Conservation (phyloP, 2,888 invertebrate genomes). For the Campopleginae sp. region DNA sequence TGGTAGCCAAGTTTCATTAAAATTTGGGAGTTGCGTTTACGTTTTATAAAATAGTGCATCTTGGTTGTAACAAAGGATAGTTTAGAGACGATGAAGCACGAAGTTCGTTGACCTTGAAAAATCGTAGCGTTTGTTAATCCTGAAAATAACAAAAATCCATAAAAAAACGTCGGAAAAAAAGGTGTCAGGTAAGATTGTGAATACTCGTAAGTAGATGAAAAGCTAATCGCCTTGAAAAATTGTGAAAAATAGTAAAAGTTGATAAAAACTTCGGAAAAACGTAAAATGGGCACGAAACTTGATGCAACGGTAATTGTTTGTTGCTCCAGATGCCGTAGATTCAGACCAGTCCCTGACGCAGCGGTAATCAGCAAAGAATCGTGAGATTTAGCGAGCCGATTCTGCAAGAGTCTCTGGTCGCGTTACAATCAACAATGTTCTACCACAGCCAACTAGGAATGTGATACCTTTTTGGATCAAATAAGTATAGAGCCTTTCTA, state of each 20-base stretch:
- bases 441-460: conserved; percentile 79
- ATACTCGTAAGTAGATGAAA: background rate
- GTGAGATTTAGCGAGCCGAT: conserved; percentile 79
- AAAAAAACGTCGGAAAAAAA: background rate
- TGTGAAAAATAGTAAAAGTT: background rate
- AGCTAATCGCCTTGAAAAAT: conserved; percentile 14
- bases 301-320: conserved; percentile 24
- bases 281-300: conserved; percentile 14
- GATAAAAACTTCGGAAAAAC: background rate
- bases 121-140: conserved; percentile 50
- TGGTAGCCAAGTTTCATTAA: conserved; percentile 28
- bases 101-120: conserved; percentile 24
- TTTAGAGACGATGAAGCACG: conserved; percentile 52
- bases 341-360: conserved; percentile 82
- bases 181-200: conserved; percentile 25
- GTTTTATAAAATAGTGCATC: conserved; percentile 53
- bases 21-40: conserved; percentile 30
- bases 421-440: conserved; percentile 77
- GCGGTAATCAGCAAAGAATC: conserved; percentile 81
- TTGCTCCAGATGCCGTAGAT: conserved; percentile 82
- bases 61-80: conserved; percentile 46
- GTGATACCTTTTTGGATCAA: conserved; percentile 78
- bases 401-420: conserved; percentile 75
- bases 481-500: conserved; percentile 75
- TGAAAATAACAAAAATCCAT: conserved; percentile 14